Base-by-base conservation (phyloP, 2,113 vertebrate genomes). In the Chloropsis cyanopogon region DNA sequence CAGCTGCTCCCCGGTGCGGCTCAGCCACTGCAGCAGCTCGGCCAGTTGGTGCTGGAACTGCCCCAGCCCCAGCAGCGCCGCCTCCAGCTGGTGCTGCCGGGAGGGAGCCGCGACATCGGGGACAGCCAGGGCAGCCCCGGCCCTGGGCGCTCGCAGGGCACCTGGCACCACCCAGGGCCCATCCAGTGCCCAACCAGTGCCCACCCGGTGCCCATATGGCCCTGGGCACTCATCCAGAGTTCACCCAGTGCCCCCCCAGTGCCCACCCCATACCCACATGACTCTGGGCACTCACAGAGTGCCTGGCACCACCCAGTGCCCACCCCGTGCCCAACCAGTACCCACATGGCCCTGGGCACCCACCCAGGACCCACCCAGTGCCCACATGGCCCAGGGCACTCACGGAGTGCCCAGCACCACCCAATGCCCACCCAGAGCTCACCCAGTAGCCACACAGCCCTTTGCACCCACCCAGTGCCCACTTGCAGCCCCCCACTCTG, bases 31-130 rank as follows among this genome's bases (percentile, higher is more conserved):
- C 88, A 98, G 97, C 71, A 99, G 97, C 97, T 99, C 98, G 50
- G 98, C 98, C 91, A 99, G 94, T 29, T 98, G 98, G 93, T 98
- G 98, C 96, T 98, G 98, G 93, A 99, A 98, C 98, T 99, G 98
- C 42, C 99, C 98, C 92, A 99, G 97, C 24, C 98, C 98, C 95
- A 99, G 97, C 78, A 99, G 95, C 3, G 98, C 98, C 6, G 98
- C 98, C 96, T 99, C 99, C 97, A 99, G 86, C 92, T 98, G 98
- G 93, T 99, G 98, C 99, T 99, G 97, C 21, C 41, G 2, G 23
- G 18, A 35, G 24, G 16, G n/a, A 65, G 42, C 5, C 4, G 5
- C 5, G 6, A 6, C 1, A 12, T 29, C 5, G 8, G 20, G 37
- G 10, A 13, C 20, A 22, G 16, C 5, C 2, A 11, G 0, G 11